Conservation (phyloP, 37 sponge, comb jelly and placozoan genomes). For the Spongia lamella region DNA sequence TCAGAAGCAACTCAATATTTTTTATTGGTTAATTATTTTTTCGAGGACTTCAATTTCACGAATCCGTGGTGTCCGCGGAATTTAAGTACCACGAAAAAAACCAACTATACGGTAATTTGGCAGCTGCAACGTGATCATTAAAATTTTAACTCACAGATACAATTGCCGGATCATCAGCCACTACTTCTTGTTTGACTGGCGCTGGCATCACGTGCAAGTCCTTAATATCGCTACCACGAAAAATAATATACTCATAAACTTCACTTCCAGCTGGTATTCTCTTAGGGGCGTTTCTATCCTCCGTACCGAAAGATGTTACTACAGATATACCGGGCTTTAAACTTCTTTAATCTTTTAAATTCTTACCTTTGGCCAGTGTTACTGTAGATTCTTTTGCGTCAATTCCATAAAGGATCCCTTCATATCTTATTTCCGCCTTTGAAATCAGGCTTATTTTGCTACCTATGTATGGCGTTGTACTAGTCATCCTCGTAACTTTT, state of each 20-base stretch:
- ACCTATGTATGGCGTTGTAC: constrained; percentile 79
- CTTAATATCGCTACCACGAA: constrained; percentile 93
- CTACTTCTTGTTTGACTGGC: constrained; percentile 11
- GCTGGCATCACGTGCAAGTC: constrained; percentile 77
- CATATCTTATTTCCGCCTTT: constrained; percentile 96
- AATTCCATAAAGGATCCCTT: constrained; percentile 86
- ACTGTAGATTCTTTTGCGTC: constrained; percentile 91
- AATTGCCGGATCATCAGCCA: constrained; percentile 85
- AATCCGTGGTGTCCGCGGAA: no score
- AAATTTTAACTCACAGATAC: constrained; percentile 78
- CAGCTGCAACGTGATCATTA: no score
- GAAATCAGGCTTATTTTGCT: constrained; percentile 98
- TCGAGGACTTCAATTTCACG: no score
- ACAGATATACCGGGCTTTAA: no score
- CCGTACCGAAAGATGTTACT: constrained; percentile 95
- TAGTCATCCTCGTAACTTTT: constrained; percentile 58
- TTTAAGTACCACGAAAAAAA: no score
- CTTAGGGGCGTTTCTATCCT: constrained; percentile 74
- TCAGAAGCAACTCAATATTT: no score
- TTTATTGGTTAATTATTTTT: no score
- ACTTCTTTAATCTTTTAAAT: no score
- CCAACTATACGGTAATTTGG: no score
- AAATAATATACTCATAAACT: constrained; percentile 92
- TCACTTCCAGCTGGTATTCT: constrained; percentile 74
- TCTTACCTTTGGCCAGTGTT: constrained; percentile 84